Conservation (phyloP, 2,113 vertebrate genomes). For the Trichechus manatus region DNA sequence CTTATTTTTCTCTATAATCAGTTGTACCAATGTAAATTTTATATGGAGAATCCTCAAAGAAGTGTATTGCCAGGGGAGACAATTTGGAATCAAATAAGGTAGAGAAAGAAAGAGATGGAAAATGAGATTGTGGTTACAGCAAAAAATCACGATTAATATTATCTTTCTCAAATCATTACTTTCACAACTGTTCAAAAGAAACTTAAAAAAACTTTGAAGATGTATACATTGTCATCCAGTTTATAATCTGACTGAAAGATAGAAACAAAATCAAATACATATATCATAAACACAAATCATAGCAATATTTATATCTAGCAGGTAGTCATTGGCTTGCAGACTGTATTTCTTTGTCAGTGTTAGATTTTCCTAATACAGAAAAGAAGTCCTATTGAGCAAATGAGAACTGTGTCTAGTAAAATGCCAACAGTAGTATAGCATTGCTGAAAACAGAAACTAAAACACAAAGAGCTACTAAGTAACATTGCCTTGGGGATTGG, state of each 20-base stretch:
- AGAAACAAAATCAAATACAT: not conserved
- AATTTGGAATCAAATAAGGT: not conserved
- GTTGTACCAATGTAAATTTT: not conserved
- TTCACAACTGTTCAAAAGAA: not conserved
- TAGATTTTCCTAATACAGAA: not conserved
- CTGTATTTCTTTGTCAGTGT: not conserved
- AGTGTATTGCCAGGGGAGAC: not conserved
- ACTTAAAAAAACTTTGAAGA: not conserved
- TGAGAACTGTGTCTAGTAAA: not conserved
- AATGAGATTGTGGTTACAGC: not conserved
- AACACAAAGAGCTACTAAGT: slow-evolving; percentile 63
- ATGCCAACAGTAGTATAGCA: not conserved
- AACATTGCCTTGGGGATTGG: slow-evolving; percentile 59
- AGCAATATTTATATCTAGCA: not conserved
- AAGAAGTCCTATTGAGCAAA: slow-evolving; percentile 19
- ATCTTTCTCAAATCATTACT: not conserved
- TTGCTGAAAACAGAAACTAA: slow-evolving; percentile 53
- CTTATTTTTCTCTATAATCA: not conserved
- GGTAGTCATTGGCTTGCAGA: not conserved
- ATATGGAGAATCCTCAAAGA: not conserved
- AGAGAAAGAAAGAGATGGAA: not conserved
- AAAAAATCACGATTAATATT: not conserved
- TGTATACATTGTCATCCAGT: not conserved
- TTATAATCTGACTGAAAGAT: not conserved
- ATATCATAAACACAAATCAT: not conserved